Percentiles rank a stretch among this genome's conserved stretches.
These are phyloP conservation scores for Tupaia chinensis DNA, from an alignment of 2,113 vertebrate species.

Conservation along the genomic window DNA sequence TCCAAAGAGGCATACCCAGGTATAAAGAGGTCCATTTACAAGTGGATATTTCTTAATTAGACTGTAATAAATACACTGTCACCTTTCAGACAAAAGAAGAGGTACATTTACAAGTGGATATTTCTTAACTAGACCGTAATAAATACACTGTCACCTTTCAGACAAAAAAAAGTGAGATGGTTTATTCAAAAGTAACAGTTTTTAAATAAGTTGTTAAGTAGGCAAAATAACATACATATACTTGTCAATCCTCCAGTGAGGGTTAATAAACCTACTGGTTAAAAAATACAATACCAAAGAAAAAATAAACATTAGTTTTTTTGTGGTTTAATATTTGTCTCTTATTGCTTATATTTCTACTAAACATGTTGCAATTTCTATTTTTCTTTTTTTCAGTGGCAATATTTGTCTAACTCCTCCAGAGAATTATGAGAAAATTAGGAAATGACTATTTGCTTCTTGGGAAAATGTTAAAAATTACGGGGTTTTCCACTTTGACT, in stretches of 20 bases:
- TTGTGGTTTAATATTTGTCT: conserved; percentile 18
- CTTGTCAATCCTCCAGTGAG: not conserved
- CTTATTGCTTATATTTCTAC: not conserved
- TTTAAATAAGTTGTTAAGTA: conserved; percentile 16
- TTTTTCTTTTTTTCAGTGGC: conserved; percentile 42
- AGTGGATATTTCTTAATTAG: not conserved
- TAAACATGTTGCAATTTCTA: not conserved
- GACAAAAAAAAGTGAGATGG: not conserved
- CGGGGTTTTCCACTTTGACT: conserved; percentile 60
- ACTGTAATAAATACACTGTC: not conserved
- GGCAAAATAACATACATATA: conserved; percentile 5
- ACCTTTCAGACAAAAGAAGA: conserved; percentile 40
- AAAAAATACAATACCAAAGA: not conserved
- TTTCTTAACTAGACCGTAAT: not conserved
- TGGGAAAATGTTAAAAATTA: conserved; percentile 52
- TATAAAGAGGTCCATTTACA: not conserved
- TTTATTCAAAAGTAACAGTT: conserved; percentile 49
- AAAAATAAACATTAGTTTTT: conserved; percentile 1
- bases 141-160: conserved; percentile 35
- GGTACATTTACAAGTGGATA: not conserved
- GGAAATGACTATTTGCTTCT: conserved; percentile 48
- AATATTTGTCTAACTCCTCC: not conserved
- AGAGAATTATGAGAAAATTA: conserved; percentile 28
- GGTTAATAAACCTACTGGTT: conserved; percentile 22
- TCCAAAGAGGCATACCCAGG: conserved; percentile 22